Evolutionary conservation across 2,797 vertebrate species (phyloP).

Genomic region (Cyprinella venusta): DNA sequence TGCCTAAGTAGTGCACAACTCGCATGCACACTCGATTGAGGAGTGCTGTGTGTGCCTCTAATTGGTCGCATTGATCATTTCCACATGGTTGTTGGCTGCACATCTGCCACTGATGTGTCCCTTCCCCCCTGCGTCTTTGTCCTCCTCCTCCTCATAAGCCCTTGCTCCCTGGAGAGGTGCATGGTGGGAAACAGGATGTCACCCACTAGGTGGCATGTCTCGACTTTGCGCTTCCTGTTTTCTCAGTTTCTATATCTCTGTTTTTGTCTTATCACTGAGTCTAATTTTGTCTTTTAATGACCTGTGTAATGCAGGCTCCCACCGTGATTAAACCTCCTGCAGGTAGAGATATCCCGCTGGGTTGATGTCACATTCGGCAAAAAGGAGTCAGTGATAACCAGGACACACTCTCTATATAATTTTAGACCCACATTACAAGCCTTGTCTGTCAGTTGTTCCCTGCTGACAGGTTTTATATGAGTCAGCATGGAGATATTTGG

Average conservation of each 20-base stretch:
- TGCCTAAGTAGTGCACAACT: constrained; percentile 27
- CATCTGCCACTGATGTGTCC: constrained; percentile 59
- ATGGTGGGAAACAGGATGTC: constrained; percentile 56
- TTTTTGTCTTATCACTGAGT: constrained; percentile 27
- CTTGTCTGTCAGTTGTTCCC: background rate
- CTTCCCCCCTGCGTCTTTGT: background rate
- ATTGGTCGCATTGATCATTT: constrained; percentile 63
- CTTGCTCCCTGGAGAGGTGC: constrained; percentile 44
- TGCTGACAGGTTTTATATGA: constrained; percentile 11
- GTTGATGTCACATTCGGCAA: constrained; percentile 3
- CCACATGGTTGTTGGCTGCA: constrained; percentile 58
- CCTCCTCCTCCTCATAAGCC: background rate
- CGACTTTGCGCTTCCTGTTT: constrained; percentile 49
- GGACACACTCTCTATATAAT: constrained; percentile 9
- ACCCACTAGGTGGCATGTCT: constrained; percentile 47
- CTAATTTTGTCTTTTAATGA: constrained; percentile 24
- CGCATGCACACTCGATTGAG: constrained; percentile 29
- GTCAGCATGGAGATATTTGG: constrained; percentile 26
- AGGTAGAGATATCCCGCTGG: constrained; percentile 27
- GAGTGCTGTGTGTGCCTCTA: constrained; percentile 46
- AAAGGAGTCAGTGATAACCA: constrained; percentile 8
- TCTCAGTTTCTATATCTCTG: constrained; percentile 2
- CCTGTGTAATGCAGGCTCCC: constrained; percentile 25
- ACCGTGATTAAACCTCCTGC: background rate
- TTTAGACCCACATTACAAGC: constrained; percentile 7